Percentiles rank a stretch among this genome's conserved stretches.
phyloP scores from a whole-genome alignment of 1,140 invertebrate species.

The Drosophila varians region DNA sequence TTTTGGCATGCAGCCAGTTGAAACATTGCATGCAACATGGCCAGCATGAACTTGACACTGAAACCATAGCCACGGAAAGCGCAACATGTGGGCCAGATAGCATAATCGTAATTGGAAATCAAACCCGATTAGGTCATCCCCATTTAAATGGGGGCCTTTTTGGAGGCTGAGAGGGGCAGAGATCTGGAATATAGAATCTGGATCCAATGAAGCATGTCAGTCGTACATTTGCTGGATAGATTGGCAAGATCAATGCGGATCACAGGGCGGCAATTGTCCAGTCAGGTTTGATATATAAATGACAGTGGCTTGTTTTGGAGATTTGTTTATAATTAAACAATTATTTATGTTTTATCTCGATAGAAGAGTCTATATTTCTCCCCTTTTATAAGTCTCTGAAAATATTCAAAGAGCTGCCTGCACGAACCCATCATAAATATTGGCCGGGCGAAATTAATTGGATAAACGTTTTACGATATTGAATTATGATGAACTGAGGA shows the following conservation, averaged over 20 bases:
- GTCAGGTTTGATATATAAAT: conserved; percentile 32
- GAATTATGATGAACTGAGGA: conserved; percentile 64
- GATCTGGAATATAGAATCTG: background rate
- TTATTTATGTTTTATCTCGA: too few relatives aligned
- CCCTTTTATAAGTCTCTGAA: conserved; percentile 5
- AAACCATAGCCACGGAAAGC: conserved; percentile 52
- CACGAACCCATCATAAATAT: conserved; percentile 75
- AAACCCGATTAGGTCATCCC: conserved; percentile 59
- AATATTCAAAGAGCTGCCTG: conserved; percentile 31
- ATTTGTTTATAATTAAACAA: too few relatives aligned
- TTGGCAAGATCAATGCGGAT: conserved; percentile 68
- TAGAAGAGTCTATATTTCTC: too few relatives aligned
- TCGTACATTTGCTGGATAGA: conserved; percentile 52
- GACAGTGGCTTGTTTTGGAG: conserved; percentile 25
- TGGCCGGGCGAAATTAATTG: conserved; percentile 67
- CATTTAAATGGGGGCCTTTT: too few relatives aligned
- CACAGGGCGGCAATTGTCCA: conserved; percentile 24
- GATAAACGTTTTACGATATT: conserved; percentile 81
- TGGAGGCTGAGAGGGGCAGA: background rate
- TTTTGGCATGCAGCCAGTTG: conserved; percentile 78
- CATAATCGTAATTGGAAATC: conserved; percentile 74
- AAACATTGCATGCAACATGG: conserved; percentile 75
- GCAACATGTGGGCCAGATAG: conserved; percentile 36
- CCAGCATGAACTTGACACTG: conserved; percentile 75
- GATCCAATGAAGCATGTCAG: conserved; percentile 54